Conservation (phyloP, 2,888 invertebrate species). For the Tolmerus cingulatus region DNA sequence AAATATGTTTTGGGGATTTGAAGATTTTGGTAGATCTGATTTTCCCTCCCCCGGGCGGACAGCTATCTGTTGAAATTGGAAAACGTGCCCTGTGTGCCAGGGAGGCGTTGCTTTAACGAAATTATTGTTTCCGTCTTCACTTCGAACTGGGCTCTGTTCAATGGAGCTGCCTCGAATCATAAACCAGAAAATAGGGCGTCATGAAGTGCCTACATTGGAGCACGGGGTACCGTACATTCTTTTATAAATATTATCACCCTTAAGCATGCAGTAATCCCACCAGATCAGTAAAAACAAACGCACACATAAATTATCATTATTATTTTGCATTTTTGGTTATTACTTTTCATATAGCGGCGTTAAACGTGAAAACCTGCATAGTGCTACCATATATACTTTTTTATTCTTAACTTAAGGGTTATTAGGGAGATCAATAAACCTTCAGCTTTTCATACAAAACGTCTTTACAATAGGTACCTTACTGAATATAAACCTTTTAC, state of each 20-base stretch:
- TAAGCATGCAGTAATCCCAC: background rate
- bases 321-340: background rate
- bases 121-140: background rate
- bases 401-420: background rate
- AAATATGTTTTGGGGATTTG: slow-evolving; percentile 41
- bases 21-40: slow-evolving; percentile 21
- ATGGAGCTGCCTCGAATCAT: background rate
- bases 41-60: background rate
- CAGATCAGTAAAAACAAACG: background rate
- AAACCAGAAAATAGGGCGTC: background rate
- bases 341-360: background rate
- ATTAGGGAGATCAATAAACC: background rate
- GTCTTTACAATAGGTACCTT: too few relatives aligned
- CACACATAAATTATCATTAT: background rate
- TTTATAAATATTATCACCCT: background rate
- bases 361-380: background rate
- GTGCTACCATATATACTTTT: background rate
- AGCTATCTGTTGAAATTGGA: slow-evolving; percentile 31
- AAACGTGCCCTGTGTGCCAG: slow-evolving; percentile 14
- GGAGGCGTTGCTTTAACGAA: slow-evolving; percentile 1
- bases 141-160: background rate
- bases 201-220: background rate
- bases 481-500: too few relatives aligned
- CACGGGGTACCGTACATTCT: background rate
- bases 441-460: too few relatives aligned